Conservation (phyloP, 1,140 invertebrate genomes). For the Pseudomyrmex concolor region DNA sequence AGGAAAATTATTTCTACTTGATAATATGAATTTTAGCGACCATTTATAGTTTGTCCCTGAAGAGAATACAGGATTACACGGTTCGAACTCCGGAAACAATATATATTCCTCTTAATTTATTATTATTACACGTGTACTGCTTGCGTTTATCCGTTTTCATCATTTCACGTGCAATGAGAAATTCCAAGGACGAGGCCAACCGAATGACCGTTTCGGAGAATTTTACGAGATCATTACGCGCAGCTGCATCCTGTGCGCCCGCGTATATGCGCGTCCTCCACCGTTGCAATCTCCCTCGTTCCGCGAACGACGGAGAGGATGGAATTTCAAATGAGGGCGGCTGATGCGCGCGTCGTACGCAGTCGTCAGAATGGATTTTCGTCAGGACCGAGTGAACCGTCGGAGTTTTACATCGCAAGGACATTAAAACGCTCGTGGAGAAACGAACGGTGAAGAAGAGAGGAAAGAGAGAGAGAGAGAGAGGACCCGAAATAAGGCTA, state of each 20-base stretch:
- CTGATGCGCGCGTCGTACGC: slow-evolving; percentile 39
- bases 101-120: slow-evolving; percentile 6
- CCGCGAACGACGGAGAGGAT: slow-evolving; percentile 1
- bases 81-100: not conserved
- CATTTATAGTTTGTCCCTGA: not conserved
- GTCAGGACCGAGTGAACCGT: slow-evolving; percentile 19
- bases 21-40: slow-evolving; percentile 17
- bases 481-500: slow-evolving; percentile 60
- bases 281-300: slow-evolving; percentile 7
- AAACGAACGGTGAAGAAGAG: not conserved
- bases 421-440: slow-evolving; percentile 10
- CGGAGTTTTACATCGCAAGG: not conserved
- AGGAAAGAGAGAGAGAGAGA: not conserved
- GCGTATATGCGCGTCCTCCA: not conserved
- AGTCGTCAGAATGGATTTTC: slow-evolving; percentile 49
- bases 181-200: slow-evolving; percentile 1
- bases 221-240: slow-evolving; percentile 56
- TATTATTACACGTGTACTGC: not conserved
- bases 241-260: slow-evolving; percentile 35
- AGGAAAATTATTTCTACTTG: not conserved
- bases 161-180: not conserved
- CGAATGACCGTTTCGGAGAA: slow-evolving; percentile 15
- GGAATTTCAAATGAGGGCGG: slow-evolving; percentile 55
- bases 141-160: not conserved
- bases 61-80: not conserved